These are phyloP conservation scores for Eupeodes latifasciatus DNA, from an alignment of 2,888 invertebrate species.

Conservation along the genomic window DNA sequence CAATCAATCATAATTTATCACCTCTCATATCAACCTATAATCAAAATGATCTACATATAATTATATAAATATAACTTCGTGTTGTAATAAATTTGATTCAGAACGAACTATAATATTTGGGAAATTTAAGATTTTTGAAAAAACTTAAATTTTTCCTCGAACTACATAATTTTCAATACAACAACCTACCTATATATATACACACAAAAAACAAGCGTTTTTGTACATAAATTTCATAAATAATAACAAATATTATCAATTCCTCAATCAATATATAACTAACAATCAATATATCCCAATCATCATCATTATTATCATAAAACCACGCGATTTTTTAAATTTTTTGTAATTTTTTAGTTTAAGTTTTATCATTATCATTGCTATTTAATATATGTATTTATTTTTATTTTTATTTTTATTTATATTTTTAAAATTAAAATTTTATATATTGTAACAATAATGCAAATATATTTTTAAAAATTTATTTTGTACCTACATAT, in stretches of 20 bases:
- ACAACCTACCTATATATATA: slow-evolving; percentile 6
- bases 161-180: slow-evolving; percentile 9
- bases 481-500: background rate
- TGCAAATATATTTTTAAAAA: slow-evolving; percentile 16
- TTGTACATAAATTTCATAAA: slow-evolving; percentile 42
- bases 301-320: slow-evolving; percentile 38
- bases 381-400: slow-evolving; percentile 20
- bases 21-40: background rate
- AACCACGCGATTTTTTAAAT: background rate
- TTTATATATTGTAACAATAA: slow-evolving; percentile 3
- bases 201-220: slow-evolving; percentile 53
- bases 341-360: slow-evolving; percentile 9
- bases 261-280: slow-evolving; percentile 16
- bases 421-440: background rate
- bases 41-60: background rate
- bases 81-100: slow-evolving; percentile 1
- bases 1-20: slow-evolving; percentile 8
- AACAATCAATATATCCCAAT: slow-evolving; percentile 3
- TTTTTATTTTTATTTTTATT: slow-evolving; percentile 6
- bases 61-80: background rate
- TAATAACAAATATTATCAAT: slow-evolving; percentile 4
- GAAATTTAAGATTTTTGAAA: background rate
- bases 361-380: slow-evolving; percentile 29
- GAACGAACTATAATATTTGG: background rate
- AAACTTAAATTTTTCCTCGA: slow-evolving; percentile 6